Base-by-base conservation (phyloP, 2,888 invertebrate genomes). In the Zele albiditarsus region DNA sequence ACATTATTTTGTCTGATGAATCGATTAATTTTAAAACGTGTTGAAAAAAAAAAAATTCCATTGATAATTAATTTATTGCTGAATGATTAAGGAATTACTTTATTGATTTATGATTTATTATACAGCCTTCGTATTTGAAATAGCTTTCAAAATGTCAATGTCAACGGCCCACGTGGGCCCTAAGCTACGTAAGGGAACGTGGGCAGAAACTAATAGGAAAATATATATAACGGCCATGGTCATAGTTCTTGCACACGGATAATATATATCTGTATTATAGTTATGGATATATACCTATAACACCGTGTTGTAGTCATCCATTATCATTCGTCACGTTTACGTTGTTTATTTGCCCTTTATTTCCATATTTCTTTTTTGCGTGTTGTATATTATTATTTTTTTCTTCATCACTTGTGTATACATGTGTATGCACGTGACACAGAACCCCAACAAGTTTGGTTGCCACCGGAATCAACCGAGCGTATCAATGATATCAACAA, bases 151-250 rank as follows among this genome's bases (percentile, higher is more conserved):
- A 53, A 70, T 79, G 81, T 83, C 84, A 84, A 82, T 83, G 84
- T 84, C 84, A 84, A 82, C 79, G 83, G 82, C 82, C 83, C 80
- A 80, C 80, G 80, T 81, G 83, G 77, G 68, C 63, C 68, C 65
- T 67, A 53, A 46, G 62, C 27, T 23, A 82, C 77, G 79, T 78
- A 78, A 74, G 74, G 69, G 49, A 67, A 79, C 80, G 84, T 84
- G 81, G 84, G 84, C 82, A 79, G 82, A 82, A 82, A 82, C 82
- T 84, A 84, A 84, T 84, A 83, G 82, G 79, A 84, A 84, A 82
- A 80, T 81, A 53, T 53, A 20, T 53, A 80, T 79, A 83, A 63
- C 74, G 33, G 69, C 33, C 33, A 68, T 23, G 33, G 2, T 8
- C 38, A 71, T 74, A 71, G 62, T 70, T 31, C 31, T 38, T 38